Percentiles rank a stretch among this genome's conserved stretches.
Evolutionary conservation across 2,888 invertebrate genomes (phyloP).

Genomic region (Pogonocherus hispidulus): DNA sequence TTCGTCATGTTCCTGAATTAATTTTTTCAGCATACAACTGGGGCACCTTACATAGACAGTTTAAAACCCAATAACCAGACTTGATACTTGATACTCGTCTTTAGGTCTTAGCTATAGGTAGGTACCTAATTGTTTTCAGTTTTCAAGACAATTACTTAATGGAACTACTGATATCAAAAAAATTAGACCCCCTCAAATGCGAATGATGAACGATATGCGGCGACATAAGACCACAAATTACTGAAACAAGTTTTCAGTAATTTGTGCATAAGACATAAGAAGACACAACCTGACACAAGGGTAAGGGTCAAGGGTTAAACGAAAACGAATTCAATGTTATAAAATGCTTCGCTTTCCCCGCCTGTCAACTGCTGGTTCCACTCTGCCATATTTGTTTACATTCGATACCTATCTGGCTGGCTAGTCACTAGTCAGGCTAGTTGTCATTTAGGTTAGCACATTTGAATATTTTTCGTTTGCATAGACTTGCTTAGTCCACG

Average conservation of each 20-base stretch:
- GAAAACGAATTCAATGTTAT: constrained; percentile 34
- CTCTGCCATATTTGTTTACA: constrained; percentile 62
- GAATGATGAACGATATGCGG: no score
- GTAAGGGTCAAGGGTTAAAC: constrained; percentile 35
- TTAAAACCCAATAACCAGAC: no score
- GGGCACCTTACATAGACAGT: no score
- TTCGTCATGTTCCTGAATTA: no score
- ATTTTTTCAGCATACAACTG: no score
- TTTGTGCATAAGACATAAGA: no score
- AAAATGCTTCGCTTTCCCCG: constrained; percentile 59
- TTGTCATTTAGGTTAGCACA: constrained; percentile 50
- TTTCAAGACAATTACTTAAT: neutral
- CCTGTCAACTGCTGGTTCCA: constrained; percentile 40
- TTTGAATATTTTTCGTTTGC: constrained; percentile 21
- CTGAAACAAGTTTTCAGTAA: no score
- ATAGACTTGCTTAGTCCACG: constrained; percentile 13
- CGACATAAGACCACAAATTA: constrained; percentile 57
- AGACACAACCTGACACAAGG: no score
- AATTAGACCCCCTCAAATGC: constrained; percentile 48
- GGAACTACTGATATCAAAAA: constrained; percentile 7
- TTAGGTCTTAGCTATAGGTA: no score
- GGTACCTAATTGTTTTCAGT: no score
- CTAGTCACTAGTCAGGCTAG: no score
- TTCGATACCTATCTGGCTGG: constrained; percentile 60
- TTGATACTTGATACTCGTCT: no score